Base-by-base conservation (phyloP, 2,888 invertebrate genomes). In the Kryphioiulus occultus region DNA sequence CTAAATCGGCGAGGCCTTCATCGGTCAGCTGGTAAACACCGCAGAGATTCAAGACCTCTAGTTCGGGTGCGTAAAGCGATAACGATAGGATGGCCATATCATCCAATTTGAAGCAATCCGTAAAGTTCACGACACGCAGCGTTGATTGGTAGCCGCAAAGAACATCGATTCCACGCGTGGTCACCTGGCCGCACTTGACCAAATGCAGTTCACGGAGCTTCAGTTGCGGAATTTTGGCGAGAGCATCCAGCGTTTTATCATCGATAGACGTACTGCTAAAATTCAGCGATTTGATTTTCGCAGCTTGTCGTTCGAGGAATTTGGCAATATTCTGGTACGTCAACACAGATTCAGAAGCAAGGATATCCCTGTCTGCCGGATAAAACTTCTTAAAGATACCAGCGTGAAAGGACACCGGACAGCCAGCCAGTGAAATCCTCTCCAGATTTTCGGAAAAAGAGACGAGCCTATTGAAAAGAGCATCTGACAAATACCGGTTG, bases 401-500 rank as follows among this genome's bases (percentile, higher is more conserved):
- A 88, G 93, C 92, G 91, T 95, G 95, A 91, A 95, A 96, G 44
- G 95, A 94, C 86, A 96, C 93, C 88, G 95, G 95, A 90, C 95
- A 95, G 12, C 94, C 94, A 42, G 94, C 94, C 89, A 96, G 92
- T 90, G 95, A 94, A 0, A 96, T 91, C 22, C 93, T 92, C 89
- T 94, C 93, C 26, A 96, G 91, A 88, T 93, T 92, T 83, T 94
- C 94, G 89, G 95, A 94, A 17, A 94, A 93, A 10, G 93, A 92
- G 1, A 94, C 93, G 90, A 96, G 93, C 90, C 95, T 93, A 90
- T 94, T 93, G 87, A 96, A 94, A 17, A 95, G 93, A n/a, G 95
- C 94, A 93, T 96, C 96, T 1, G 95, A 95, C 59, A 96, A 92
- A 91, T 95, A 95, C 89, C 95, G 93, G 91, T 96, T 95, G 68